Conservation (phyloP, 2,113 vertebrate genomes). For the Saguinus midas region DNA sequence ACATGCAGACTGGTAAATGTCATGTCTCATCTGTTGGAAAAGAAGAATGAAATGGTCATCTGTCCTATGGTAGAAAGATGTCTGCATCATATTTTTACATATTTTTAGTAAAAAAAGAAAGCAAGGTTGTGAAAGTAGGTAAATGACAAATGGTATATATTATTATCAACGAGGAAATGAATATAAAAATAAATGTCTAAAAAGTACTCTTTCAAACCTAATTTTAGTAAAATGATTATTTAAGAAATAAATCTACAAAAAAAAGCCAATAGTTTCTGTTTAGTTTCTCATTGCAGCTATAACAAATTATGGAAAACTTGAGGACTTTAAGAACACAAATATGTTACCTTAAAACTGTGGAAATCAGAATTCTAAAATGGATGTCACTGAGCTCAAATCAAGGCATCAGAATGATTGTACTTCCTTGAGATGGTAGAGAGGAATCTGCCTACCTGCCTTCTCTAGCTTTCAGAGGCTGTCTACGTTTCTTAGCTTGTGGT, state of each 20-base stretch:
- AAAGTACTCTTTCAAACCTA: not conserved
- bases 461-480: not conserved
- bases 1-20: not conserved
- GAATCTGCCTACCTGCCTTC: not conserved
- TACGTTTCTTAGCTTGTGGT: not conserved
- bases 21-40: not conserved
- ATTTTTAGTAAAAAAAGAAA: not conserved
- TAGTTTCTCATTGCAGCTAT: not conserved
- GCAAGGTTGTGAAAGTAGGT: not conserved
- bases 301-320: not conserved
- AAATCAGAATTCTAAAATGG: not conserved
- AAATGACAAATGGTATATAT: not conserved
- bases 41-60: not conserved
- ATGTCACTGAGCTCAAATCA: not conserved
- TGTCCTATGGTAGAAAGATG: not conserved
- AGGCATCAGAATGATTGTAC: not conserved
- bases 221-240: not conserved
- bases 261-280: not conserved
- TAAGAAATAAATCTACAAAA: not conserved
- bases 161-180: not conserved
- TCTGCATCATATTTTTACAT: not conserved
- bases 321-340: not conserved
- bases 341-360: not conserved
- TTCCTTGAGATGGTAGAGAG: not conserved
- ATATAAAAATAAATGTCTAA: not conserved